A percentile compares a stretch with the other conserved stretches of the same genome.
Conservation (phyloP, 2,113 vertebrate genomes). For the Tychaedon coryphoeus region DNA sequence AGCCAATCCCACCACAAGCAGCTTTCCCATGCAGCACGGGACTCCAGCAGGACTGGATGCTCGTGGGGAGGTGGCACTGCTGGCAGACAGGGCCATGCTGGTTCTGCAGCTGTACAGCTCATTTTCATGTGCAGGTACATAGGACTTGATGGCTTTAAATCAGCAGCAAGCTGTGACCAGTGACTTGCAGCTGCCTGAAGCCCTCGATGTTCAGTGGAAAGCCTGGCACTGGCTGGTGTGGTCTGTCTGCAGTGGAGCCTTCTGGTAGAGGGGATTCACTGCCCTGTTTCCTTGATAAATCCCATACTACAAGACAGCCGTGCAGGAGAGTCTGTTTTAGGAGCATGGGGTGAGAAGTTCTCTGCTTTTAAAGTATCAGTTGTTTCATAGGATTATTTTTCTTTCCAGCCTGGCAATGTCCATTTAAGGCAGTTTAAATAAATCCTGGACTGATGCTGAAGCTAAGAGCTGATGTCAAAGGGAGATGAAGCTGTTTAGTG, state of each 20-base stretch:
- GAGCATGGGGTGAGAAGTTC: not conserved
- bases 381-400: slow-evolving; percentile 32
- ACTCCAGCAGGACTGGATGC: not conserved
- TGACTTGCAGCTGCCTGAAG: not conserved
- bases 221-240: not conserved
- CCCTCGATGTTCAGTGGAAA: not conserved
- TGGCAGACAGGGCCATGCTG: not conserved
- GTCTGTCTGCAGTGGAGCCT: not conserved
- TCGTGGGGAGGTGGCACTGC: rapidly evolving
- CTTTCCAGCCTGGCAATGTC: slow-evolving; percentile 12
- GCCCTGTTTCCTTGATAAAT: not conserved
- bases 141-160: rapidly evolving
- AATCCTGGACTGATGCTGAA: not conserved
- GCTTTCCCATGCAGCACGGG: not conserved
- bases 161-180: not conserved
- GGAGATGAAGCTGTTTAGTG: not conserved
- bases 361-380: slow-evolving; percentile 31
- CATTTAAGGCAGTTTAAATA: slow-evolving; percentile 17
- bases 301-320: not conserved
- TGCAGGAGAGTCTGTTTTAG: not conserved
- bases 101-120: not conserved
- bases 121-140: not conserved
- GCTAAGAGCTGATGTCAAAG: not conserved
- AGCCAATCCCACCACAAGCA: not conserved
- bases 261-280: not conserved